Evolutionary conservation across 2,888 invertebrate genomes (phyloP), one percentile per base, ranked within the genome.

Genomic region (Chalcis sispes): DNA sequence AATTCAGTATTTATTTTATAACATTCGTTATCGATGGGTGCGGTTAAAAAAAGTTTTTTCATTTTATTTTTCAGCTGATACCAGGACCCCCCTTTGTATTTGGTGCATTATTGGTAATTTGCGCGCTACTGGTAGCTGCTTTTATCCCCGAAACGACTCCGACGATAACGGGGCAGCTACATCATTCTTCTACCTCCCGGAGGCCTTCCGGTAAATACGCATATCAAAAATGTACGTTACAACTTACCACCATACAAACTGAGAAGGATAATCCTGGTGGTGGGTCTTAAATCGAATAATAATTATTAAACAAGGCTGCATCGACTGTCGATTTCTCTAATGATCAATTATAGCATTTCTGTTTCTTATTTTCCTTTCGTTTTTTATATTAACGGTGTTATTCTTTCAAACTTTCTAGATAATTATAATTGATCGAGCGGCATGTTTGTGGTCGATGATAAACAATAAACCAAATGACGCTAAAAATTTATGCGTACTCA

Each of bases 81-180:
- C 98, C 98, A 46, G 99, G 99, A 0, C 99, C 99, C 74, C 99
- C 99, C 15, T 99, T 99, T 90, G 96, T 99, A 79, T 95, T 99
- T 89, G 99, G 99, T 77, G 98, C 99, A 70, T 91, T 99, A 87
- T 93, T 99, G 89, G 99, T 99, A 82, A 94, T 99, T 84, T 94
- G 97, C 89, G 99, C 99, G 77, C 92, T 99, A 83, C 90, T 98
- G 83, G 98, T 99, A 84, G 95, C 96, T 66, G 93, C 95, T 61
- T 96, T 96, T 90, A 94, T 96, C 89, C 95, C 95, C 29, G 95
- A 95, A 86, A 92, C 93, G 74, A 88, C 85, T 73, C 87, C 89
- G 75, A 88, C 89, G 79, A 89, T 90, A 65, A 86, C 88, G 75
- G 90, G 90, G 76, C 82, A 89, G 79, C 84, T 90, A 90, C 89